A percentile compares a stretch with the other conserved stretches of the same genome.
phyloP scores from a whole-genome alignment of 1,140 invertebrate species.

The Maniola jurtina region DNA sequence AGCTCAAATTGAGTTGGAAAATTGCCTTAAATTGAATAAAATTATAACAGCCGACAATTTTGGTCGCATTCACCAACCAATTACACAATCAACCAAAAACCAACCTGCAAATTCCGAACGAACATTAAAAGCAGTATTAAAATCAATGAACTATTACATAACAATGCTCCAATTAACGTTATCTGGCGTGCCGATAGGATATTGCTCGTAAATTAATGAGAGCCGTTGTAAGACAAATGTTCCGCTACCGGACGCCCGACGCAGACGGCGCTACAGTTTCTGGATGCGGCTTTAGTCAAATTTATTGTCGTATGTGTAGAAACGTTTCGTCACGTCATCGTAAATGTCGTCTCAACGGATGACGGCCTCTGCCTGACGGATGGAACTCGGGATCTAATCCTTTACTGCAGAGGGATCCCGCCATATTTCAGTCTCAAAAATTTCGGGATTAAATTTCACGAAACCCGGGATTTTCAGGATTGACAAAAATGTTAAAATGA shows the following conservation, averaged over 20 bases:
- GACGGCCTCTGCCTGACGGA: background rate
- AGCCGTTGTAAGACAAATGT: conserved; percentile 65
- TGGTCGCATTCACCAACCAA: conserved; percentile 5
- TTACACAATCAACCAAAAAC: conserved; percentile 14
- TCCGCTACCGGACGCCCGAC: conserved; percentile 50
- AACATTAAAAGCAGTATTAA: conserved; percentile 34
- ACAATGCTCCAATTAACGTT: conserved; percentile 60
- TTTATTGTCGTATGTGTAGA: too few relatives aligned
- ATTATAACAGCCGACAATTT: conserved; percentile 9
- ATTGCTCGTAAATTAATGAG: conserved; percentile 66
- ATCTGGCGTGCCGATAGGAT: conserved; percentile 53
- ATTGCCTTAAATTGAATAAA: conserved; percentile 15
- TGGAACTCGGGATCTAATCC: too few relatives aligned
- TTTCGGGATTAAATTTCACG: too few relatives aligned
- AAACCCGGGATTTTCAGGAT: too few relatives aligned
- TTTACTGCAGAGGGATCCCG: too few relatives aligned
- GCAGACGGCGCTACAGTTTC: conserved; percentile 30
- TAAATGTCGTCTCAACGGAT: background rate
- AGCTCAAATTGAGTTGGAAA: background rate
- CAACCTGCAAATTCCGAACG: conserved; percentile 21
- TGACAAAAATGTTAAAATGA: too few relatives aligned
- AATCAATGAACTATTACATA: conserved; percentile 55
- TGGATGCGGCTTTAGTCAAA: conserved; percentile 31
- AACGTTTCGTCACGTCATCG: background rate
- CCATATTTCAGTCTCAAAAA: too few relatives aligned